Percentiles rank a stretch among this genome's conserved stretches.
These are phyloP conservation scores for Tetanocera ferruginea DNA, from an alignment of 2,888 invertebrate species.

Conservation along the genomic window DNA sequence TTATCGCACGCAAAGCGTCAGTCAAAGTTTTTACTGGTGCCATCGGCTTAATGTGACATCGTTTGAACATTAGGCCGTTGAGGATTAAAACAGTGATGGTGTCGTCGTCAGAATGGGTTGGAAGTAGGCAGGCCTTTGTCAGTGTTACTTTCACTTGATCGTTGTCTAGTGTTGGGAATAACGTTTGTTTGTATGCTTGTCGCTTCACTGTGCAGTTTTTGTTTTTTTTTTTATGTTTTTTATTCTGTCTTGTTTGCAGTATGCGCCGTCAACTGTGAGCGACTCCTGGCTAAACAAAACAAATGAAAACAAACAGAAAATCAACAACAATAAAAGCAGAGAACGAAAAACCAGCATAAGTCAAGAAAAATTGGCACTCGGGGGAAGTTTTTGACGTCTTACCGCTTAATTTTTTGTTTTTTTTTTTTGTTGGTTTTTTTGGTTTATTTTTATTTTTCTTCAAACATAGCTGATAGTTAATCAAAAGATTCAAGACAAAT, in stretches of 20 bases:
- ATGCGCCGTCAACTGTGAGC: slow-evolving; percentile 3
- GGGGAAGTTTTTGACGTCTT: background rate
- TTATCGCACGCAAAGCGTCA: slow-evolving; percentile 30
- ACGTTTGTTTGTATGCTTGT: too few species aligned
- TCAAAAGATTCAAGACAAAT: slow-evolving; percentile 15
- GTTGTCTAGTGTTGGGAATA: background rate
- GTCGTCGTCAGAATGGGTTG: background rate
- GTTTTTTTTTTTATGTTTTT: background rate
- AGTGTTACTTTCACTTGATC: background rate
- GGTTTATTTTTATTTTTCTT: too few species aligned
- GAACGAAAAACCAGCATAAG: background rate
- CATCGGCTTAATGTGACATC: slow-evolving; percentile 64
- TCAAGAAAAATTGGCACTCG: background rate
- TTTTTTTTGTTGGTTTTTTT: background rate
- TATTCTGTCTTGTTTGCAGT: background rate
- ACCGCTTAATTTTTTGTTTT: background rate
- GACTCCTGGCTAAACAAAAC: slow-evolving; percentile 7
- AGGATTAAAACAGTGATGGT: slow-evolving; percentile 56
- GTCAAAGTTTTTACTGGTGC: slow-evolving; percentile 40
- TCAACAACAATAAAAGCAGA: background rate
- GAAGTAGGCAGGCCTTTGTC: background rate
- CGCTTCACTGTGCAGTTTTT: background rate
- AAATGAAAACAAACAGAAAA: background rate
- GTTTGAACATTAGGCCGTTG: slow-evolving; percentile 63
- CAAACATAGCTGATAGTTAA: slow-evolving; percentile 1